Conservation (phyloP, 2,888 invertebrate species). For the Caenorhabditis panamensis region DNA sequence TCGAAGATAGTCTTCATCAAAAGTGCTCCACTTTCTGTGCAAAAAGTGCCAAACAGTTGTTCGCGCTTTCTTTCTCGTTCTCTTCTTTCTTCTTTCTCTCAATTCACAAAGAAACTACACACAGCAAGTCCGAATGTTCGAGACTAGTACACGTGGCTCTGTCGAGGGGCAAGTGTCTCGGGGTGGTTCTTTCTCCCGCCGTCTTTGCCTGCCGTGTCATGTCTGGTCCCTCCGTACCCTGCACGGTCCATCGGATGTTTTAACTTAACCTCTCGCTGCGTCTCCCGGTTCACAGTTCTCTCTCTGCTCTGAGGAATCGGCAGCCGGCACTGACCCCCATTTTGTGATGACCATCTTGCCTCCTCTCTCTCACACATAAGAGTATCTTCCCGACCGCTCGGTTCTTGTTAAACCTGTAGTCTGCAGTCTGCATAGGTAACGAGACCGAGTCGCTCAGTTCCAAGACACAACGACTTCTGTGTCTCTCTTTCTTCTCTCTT, state of each 20-base stretch:
- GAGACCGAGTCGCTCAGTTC: constrained; percentile 9
- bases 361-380: constrained; percentile 31
- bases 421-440: constrained; percentile 41
- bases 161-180: constrained; percentile 32
- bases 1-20: background rate
- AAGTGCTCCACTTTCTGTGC: background rate
- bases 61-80: background rate
- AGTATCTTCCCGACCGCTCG: constrained; percentile 46
- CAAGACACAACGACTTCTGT: constrained; percentile 14
- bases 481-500: background rate
- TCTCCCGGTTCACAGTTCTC: constrained; percentile 39
- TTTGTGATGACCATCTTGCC: constrained; percentile 53
- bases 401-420: constrained; percentile 43
- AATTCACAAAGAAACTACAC: constrained; percentile 13
- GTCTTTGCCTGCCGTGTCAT: constrained; percentile 9
- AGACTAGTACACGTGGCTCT: constrained; percentile 59
- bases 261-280: constrained; percentile 57
- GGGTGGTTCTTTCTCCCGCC: constrained; percentile 48
- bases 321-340: constrained; percentile 62
- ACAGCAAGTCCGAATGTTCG: constrained; percentile 10
- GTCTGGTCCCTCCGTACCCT: constrained; percentile 23
- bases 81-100: background rate
- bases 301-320: constrained; percentile 43
- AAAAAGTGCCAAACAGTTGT: background rate
- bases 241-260: constrained; percentile 39